These are phyloP conservation scores for Notarius quadriscutis DNA, from an alignment of 2,113 vertebrate species.

Conservation along the genomic window DNA sequence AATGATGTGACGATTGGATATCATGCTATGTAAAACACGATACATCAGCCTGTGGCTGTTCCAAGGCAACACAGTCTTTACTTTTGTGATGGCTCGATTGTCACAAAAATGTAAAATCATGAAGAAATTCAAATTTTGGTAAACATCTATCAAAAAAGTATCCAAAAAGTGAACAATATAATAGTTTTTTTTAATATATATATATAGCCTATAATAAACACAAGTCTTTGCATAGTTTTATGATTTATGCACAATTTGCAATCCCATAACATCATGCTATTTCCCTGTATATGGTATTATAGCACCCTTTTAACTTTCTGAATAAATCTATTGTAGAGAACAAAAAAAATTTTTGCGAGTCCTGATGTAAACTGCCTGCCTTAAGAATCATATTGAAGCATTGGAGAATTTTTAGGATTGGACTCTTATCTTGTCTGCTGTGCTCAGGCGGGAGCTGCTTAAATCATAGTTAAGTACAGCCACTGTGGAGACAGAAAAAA, in stretches of 20 bases:
- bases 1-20: background rate
- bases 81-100: background rate
- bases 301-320: background rate
- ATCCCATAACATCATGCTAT: background rate
- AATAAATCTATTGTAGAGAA: background rate
- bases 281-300: background rate
- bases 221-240: background rate
- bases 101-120: background rate
- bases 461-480: conserved; percentile 60
- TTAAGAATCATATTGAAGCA: background rate
- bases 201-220: background rate
- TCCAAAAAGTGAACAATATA: background rate
- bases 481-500: conserved; percentile 48
- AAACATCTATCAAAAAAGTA: background rate
- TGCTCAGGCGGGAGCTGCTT: conserved; percentile 19
- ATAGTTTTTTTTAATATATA: background rate
- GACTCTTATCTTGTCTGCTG: conserved; percentile 22
- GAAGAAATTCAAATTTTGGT: background rate
- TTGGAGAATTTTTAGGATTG: background rate
- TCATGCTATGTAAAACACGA: background rate
- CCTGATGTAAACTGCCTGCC: background rate
- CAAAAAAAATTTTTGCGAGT: too few species aligned
- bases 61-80: background rate
- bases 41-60: background rate
- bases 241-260: background rate